Percentiles rank a stretch among this genome's conserved stretches.
These are phyloP conservation scores for Aselliscus stoliczkanus DNA, from an alignment of 2,797 vertebrate genomes.

Conservation along the genomic window DNA sequence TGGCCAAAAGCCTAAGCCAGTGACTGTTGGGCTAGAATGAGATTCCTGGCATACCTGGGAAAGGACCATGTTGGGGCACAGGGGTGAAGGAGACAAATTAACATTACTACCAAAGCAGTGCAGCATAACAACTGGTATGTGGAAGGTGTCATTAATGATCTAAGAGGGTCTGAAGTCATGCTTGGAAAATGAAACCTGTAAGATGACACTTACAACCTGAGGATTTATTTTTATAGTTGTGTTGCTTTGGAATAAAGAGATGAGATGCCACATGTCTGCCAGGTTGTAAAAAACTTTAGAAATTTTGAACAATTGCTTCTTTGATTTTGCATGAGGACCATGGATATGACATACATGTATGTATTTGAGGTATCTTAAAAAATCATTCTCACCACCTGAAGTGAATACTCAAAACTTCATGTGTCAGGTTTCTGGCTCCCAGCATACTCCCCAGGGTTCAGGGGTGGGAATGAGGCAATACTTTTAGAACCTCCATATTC, in stretches of 20 bases:
- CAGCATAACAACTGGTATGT: constrained; percentile 27
- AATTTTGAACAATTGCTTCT: constrained; percentile 32
- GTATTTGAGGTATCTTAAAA: not conserved
- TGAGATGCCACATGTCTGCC: constrained; percentile 48
- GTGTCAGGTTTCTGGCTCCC: not conserved
- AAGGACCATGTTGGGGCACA: constrained; percentile 29
- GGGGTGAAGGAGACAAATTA: constrained; percentile 26
- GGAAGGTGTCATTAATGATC: not conserved
- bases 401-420: not conserved
- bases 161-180: not conserved
- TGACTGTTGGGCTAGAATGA: not conserved
- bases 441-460: not conserved
- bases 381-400: not conserved
- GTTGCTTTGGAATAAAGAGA: constrained; percentile 60
- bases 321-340: not conserved
- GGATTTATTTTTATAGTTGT: constrained; percentile 64
- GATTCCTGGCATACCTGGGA: constrained; percentile 39
- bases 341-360: not conserved
- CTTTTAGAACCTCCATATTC: not conserved
- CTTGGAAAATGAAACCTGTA: constrained; percentile 43
- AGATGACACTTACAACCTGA: constrained; percentile 27
- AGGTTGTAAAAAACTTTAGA: constrained; percentile 56
- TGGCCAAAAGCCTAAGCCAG: constrained; percentile 16
- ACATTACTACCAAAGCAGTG: not conserved
- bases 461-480: not conserved